phyloP scores from a whole-genome alignment of 2,113 vertebrate genomes.

The Apaloderma vittatum region DNA sequence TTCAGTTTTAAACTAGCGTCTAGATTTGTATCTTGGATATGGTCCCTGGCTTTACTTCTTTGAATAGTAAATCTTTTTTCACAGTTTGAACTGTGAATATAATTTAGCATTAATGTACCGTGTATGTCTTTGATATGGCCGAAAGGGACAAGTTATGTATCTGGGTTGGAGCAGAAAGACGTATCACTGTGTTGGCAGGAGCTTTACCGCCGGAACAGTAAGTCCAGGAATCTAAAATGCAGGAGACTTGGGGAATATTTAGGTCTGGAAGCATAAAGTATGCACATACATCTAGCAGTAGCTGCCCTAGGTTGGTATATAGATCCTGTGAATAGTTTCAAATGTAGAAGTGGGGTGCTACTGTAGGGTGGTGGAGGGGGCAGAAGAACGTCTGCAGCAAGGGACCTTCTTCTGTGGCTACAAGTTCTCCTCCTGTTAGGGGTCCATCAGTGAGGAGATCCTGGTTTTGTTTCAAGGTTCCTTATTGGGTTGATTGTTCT shows the following conservation, averaged over 20 bases:
- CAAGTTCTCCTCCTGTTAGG: not conserved
- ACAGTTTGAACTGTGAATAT: constrained; percentile 61
- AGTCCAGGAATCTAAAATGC: not conserved
- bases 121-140: constrained; percentile 43
- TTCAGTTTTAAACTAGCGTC: constrained; percentile 45
- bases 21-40: constrained; percentile 55
- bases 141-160: constrained; percentile 50
- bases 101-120: constrained; percentile 57
- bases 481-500: not conserved
- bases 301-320: not conserved
- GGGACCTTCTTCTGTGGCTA: not conserved
- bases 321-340: not conserved
- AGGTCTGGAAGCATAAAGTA: constrained; percentile 1
- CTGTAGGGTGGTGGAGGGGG: not conserved
- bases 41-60: constrained; percentile 41
- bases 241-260: not conserved
- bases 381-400: not conserved
- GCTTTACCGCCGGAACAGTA: not conserved
- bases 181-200: not conserved
- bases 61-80: constrained; percentile 53
- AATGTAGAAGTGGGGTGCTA: not conserved
- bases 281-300: not conserved
- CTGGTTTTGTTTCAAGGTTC: not conserved
- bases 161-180: constrained; percentile 12
- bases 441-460: not conserved